These are phyloP conservation scores for Lysandra coridon DNA, from an alignment of 2,888 invertebrate species.

Conservation along the genomic window DNA sequence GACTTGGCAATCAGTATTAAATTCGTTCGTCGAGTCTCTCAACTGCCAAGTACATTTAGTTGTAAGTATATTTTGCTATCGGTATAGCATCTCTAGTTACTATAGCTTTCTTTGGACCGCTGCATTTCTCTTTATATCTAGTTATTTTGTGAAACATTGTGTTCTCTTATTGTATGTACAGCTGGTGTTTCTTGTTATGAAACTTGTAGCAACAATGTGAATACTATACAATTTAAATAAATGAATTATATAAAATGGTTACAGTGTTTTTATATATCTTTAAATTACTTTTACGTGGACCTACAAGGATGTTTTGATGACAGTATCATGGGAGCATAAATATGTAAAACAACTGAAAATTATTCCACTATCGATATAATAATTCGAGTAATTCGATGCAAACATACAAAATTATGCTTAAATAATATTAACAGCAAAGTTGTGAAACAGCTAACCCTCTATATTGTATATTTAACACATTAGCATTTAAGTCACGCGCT, in stretches of 20 bases:
- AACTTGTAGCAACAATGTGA: conserved; percentile 76
- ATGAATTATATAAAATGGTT: conserved; percentile 76
- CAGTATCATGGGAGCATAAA: too few species aligned
- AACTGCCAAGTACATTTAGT: conserved; percentile 61
- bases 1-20: conserved; percentile 75
- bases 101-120: conserved; percentile 69
- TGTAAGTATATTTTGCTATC: conserved; percentile 50
- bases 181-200: conserved; percentile 71
- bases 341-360: too few species aligned
- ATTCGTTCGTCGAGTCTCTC: conserved; percentile 47
- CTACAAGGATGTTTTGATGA: too few species aligned
- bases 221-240: conserved; percentile 80
- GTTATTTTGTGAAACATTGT: conserved; percentile 71
- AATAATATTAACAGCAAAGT: too few species aligned
- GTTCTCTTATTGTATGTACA: conserved; percentile 77
- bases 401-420: too few species aligned
- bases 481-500: not conserved
- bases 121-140: conserved; percentile 75
- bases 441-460: not conserved
- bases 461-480: not conserved
- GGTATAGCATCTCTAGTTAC: conserved; percentile 58
- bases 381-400: too few species aligned
- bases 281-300: too few species aligned
- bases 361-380: too few species aligned
- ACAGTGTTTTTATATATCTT: conserved; percentile 42